phyloP scores from a whole-genome alignment of 30 jellyfish, hydroid and myxozoan genomes.

The Phacellophora camtschatica region DNA sequence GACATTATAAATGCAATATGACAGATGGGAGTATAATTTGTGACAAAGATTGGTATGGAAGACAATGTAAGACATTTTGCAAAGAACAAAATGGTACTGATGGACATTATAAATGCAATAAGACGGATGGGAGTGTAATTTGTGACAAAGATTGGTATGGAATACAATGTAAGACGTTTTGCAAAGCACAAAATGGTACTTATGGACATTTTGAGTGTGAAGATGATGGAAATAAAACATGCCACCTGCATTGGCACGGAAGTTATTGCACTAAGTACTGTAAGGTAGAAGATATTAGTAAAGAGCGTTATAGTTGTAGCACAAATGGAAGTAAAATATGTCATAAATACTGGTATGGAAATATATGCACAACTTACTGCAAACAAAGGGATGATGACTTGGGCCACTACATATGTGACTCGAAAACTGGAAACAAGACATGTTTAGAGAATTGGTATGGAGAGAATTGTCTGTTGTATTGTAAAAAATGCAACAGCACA shows the following conservation, averaged over 20 bases:
- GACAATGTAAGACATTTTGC: not conserved
- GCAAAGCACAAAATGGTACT: slow-evolving; percentile 37
- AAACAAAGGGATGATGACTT: slow-evolving; percentile 10
- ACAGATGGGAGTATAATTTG: slow-evolving; percentile 35
- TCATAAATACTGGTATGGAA: slow-evolving; percentile 36
- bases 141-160: slow-evolving; percentile 68
- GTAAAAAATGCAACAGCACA: not conserved
- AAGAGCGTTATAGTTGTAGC: slow-evolving; percentile 8
- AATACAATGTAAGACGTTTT: slow-evolving; percentile 8
- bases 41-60: slow-evolving; percentile 14
- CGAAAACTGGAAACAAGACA: slow-evolving; percentile 9
- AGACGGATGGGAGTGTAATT: slow-evolving; percentile 5
- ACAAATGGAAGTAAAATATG: slow-evolving; percentile 8
- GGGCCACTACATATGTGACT: slow-evolving; percentile 64
- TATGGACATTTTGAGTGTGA: slow-evolving; percentile 35
- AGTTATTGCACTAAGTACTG: not conserved
- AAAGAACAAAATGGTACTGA: not conserved
- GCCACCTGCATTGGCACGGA: slow-evolving; percentile 50
- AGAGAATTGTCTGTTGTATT: not conserved
- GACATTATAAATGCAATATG: slow-evolving; percentile 38
- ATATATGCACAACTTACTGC: slow-evolving; percentile 10
- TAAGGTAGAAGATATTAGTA: not conserved
- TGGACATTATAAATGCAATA: slow-evolving; percentile 59
- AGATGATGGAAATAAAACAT: slow-evolving; percentile 24
- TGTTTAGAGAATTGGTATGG: slow-evolving; percentile 62